Evolutionary conservation across 2,888 invertebrate species (phyloP), one percentile per base, ranked within the genome.

Genomic region (Drosophila aldrichi): DNA sequence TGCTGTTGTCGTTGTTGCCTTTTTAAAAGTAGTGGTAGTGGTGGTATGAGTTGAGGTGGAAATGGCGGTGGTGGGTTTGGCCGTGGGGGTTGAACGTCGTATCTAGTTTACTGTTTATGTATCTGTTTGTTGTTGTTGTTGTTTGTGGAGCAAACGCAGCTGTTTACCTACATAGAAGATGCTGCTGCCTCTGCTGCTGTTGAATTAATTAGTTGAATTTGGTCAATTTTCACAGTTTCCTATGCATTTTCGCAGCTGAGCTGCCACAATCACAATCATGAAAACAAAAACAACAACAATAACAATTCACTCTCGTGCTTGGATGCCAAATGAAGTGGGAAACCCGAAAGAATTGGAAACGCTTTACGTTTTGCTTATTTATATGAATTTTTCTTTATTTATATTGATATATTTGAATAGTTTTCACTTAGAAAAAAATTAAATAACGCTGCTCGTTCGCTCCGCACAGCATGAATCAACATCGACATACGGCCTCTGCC

Each of bases 121-220:
- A 81, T 82, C 83, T 67, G 85, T 66, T 77, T 67, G 81, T 69
- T 77, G 65, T 73, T 77, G 59, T 80, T 82, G 41, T 85, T 80
- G 49, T 77, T 70, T 58, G 10, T 16, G n/a, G 9, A n/a, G 32
- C 32, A 46, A 16, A 56, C 73, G 88, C 88, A 84, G 84, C 83
- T 84, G 84, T 83, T 88, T 70, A 34, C 43, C 58, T 69, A 25
- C 25, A 25, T 25, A 44, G n/a, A 79, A 60, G 38, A 16, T n/a
- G n/a, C n/a, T 38, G 4, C 74, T 18, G 32, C 32, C 55, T 62
- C 78, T 65, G 71, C 77, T 52, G 36, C 22, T 32, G 48, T 32
- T 12, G 18, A 49, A 70, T 66, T 71, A 71, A 61, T 66, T 49
- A 54, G 55, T 63, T 36, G 22, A 46, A 25, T 34, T 44, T 60